Percentiles rank a stretch among this genome's conserved stretches.
phyloP scores from a whole-genome alignment of 2,888 invertebrate genomes.

The Nephrotoma flavescens region DNA sequence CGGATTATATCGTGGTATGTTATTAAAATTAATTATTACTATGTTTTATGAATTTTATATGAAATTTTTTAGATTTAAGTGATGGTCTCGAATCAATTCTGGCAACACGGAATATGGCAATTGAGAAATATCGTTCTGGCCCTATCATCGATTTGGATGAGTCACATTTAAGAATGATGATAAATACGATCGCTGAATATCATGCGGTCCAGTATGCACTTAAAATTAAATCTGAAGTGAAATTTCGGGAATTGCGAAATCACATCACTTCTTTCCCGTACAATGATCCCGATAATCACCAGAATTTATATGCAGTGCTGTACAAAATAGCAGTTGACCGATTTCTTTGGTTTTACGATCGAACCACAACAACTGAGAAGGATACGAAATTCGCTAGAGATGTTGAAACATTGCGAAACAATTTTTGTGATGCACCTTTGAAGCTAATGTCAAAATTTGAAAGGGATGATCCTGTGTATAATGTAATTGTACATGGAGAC shows the following conservation, averaged over 20 bases:
- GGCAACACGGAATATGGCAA: slow-evolving; percentile 23
- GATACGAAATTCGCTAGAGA: slow-evolving; percentile 13
- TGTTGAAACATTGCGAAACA: slow-evolving; percentile 18
- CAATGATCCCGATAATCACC: not conserved
- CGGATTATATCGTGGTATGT: not conserved
- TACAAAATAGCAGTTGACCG: slow-evolving; percentile 25
- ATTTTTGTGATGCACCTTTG: slow-evolving; percentile 21
- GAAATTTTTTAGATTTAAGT: not conserved
- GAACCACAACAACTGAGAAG: not conserved
- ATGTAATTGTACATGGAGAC: slow-evolving; percentile 27
- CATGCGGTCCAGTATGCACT: slow-evolving; percentile 26
- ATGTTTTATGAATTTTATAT: no score
- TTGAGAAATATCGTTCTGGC: slow-evolving; percentile 22
- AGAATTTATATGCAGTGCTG: slow-evolving; percentile 17
- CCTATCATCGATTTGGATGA: slow-evolving; percentile 21
- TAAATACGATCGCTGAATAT: slow-evolving; percentile 20
- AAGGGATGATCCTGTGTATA: slow-evolving; percentile 20
- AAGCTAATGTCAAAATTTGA: slow-evolving; percentile 22
- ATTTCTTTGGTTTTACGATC: slow-evolving; percentile 23
- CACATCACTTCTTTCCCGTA: slow-evolving; percentile 21
- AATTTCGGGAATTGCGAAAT: slow-evolving; percentile 18
- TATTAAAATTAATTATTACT: not conserved
- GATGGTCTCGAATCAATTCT: slow-evolving; percentile 20
- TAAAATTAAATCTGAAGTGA: slow-evolving; percentile 18
- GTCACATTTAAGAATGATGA: slow-evolving; percentile 23